Base-by-base conservation (phyloP, 1,140 invertebrate species). In the Oscheius sp. region DNA sequence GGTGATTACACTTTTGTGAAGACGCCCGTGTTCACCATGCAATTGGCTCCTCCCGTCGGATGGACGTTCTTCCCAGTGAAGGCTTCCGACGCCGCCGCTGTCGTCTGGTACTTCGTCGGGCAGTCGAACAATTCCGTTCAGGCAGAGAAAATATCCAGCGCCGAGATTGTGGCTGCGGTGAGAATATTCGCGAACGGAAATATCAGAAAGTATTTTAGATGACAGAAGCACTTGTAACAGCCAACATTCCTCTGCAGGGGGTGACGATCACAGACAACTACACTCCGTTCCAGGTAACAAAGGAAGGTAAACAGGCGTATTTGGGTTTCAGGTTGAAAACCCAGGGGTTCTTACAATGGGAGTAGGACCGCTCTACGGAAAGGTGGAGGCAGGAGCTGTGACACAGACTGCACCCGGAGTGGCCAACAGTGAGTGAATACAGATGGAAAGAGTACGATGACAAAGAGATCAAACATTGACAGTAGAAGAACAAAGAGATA, bases 41-140 rank as follows among this genome's bases (percentile, higher is more conserved):
- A 68, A 45, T 59, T 68, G 26, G 36, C 49, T 59, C 67, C 67
- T 3, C 67, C 67, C 15, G 32, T 68, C 26, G 45, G 67, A 23
- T 68, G 67, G 67, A 68, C 67, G 0, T 68, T 38, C 35, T 68
- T 68, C 26, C 67, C 67, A 36, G 20, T 38, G 18, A 61, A 28
- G 18, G 49, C 67, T 18, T 59, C 49, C 13, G 67, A 58, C 20
- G 36, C 67, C 2, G 35, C 7, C 35, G 45, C 67, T 36, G 45
- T 68, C 20, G 55, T 49, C 28, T 68, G 67, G 67, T 68, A 46
- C 28, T 68, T 68, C 26, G 67, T 68, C 13, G 67, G 67, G 31
- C 67, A 68, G 55, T 68, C 67, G 3, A 68, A 68, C 32, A 55
- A 45, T 20, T 38, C 67, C 2, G 26, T 38, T 1, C 52, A 49